A percentile compares a stretch with the other conserved stretches of the same genome.
Conservation (phyloP, 2,888 invertebrate species). For the Pyrrhosoma nymphula region DNA sequence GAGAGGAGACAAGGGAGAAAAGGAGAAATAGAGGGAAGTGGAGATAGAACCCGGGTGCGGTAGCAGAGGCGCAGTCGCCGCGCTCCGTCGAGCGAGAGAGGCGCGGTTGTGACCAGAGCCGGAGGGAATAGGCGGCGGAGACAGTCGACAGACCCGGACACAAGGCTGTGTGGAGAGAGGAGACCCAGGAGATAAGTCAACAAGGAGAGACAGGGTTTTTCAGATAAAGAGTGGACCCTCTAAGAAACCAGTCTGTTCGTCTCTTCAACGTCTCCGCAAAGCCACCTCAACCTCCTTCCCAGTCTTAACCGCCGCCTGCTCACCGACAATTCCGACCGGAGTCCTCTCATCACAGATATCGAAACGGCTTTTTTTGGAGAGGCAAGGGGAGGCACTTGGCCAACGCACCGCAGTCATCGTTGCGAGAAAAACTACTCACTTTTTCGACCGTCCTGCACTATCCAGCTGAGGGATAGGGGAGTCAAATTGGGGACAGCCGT, state of each 20-base stretch:
- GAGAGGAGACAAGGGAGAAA: neutral
- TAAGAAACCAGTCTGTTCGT: neutral
- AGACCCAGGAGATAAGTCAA: neutral
- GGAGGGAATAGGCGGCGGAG: neutral
- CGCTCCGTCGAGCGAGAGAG: slow-evolving; percentile 63
- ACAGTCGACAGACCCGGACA: neutral
- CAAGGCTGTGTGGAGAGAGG: neutral
- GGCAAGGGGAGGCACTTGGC: neutral
- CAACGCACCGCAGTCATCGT: neutral
- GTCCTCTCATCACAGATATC: neutral
- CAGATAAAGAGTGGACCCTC: neutral
- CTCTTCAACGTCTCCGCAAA: too few species aligned
- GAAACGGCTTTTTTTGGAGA: neutral
- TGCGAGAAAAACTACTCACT: neutral
- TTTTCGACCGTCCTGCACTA: neutral
- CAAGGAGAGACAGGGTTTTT: neutral
- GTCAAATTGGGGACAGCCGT: neutral
- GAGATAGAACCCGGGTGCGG: slow-evolving; percentile 55
- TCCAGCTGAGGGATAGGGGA: neutral
- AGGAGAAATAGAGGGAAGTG: neutral
- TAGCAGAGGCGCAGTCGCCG: slow-evolving; percentile 53
- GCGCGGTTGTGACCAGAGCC: slow-evolving; percentile 29
- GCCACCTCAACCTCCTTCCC: neutral
- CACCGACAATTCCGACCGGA: neutral
- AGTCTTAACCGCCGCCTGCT: neutral